Evolutionary conservation across 2,888 invertebrate species (phyloP).

Genomic region (Rotaria macrura): DNA sequence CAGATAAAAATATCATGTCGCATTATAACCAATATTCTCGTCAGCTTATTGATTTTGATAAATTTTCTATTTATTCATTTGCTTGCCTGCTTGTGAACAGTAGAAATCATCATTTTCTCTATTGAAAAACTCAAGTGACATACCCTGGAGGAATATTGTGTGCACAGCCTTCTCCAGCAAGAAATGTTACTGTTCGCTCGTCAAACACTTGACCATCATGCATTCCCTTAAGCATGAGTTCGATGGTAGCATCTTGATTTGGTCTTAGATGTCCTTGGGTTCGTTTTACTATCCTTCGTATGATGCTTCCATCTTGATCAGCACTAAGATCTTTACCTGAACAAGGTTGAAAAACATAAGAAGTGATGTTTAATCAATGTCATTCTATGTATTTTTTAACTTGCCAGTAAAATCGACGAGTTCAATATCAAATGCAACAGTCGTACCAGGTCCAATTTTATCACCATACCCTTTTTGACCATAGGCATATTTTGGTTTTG

Average conservation of each 20-base stretch:
- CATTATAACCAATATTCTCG: too few species aligned
- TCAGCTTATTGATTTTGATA: too few species aligned
- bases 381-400: too few species aligned
- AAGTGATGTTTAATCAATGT: too few species aligned
- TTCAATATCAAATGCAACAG: conserved; percentile 80
- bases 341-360: too few species aligned
- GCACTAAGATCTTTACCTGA: conserved; percentile 69
- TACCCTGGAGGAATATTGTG: conserved; percentile 63
- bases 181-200: conserved; percentile 65
- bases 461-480: conserved; percentile 38
- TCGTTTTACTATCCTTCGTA: conserved; percentile 60
- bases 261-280: conserved; percentile 67
- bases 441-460: conserved; percentile 53
- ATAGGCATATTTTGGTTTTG: conserved; percentile 26
- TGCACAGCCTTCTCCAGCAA: conserved; percentile 72
- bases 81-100: too few species aligned
- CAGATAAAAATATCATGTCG: too few species aligned
- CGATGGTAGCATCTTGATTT: conserved; percentile 69
- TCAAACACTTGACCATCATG: conserved; percentile 60
- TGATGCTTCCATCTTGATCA: conserved; percentile 69
- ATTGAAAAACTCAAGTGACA: too few species aligned
- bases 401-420: conserved; percentile 56
- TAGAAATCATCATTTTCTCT: too few species aligned
- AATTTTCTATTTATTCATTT: too few species aligned
- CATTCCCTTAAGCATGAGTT: conserved; percentile 56